Base-by-base conservation (phyloP, 1,140 invertebrate genomes). In the Eriosoma lanigerum region DNA sequence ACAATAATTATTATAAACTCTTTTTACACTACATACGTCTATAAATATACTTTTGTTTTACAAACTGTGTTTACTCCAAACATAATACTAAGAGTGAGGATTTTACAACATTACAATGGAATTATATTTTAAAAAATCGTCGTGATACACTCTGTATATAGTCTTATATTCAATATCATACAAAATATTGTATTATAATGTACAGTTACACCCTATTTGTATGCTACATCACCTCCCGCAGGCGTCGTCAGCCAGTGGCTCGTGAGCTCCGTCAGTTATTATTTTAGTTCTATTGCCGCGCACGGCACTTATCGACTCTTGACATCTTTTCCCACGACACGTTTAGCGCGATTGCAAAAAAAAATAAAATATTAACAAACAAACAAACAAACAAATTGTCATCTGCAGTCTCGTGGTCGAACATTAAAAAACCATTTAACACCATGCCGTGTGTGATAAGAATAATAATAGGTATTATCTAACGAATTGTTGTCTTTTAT, bases 321-420 rank as follows among this genome's bases (percentile, higher is more conserved):
- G 52, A 58, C 52, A 76, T 76, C 73, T 76, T 76, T 76, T 76
- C 73, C 73, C 73, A 76, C 73, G 73, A 76, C 70, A 73, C 73
- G 38, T 54, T 17, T 4, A 38, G 8, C 32, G n/a, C 66, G 1
- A 48, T 48, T 26, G 66, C 44, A 8, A 46, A 48, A 68, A 66
- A 66, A 68, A 12, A 13, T 10, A 58, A 21, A 54, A 54, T 8
- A 21, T 4, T 38, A 38, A 38, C 32, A 38, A 38, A 38, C 32
- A 38, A 38, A 38, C 8, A 4, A 38, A 38, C 32, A 66, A 66
- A 60, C 58, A 60, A 60, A 68, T 68, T 24, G 38, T 24, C 29
- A 13, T 24, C 5, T 38, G 48, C 26, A 48, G 21, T 8, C 32
- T 8, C 8, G 32, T 21, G 38, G 24, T 26, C 21, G 66, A 48